These are phyloP conservation scores for Stylophora pistillata DNA, from an alignment of 64 coral and sea anemone species.

Conservation along the genomic window DNA sequence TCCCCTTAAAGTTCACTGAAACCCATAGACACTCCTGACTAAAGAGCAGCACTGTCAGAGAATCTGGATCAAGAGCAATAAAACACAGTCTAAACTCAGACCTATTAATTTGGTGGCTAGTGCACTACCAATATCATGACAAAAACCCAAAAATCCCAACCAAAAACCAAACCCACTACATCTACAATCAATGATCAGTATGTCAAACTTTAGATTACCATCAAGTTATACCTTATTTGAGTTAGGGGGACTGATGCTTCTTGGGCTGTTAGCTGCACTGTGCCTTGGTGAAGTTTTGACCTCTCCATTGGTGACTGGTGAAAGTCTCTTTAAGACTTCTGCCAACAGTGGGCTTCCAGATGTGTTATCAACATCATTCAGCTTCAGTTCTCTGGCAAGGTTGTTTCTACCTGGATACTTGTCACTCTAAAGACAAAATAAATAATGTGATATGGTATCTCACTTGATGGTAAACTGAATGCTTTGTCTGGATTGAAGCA, in stretches of 20 bases:
- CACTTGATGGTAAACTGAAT: neutral
- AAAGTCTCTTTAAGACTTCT: constrained; percentile 67
- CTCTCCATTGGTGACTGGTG: constrained; percentile 22
- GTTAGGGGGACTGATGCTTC: constrained; percentile 60
- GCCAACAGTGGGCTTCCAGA: constrained; percentile 61
- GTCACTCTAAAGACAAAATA: constrained; percentile 60
- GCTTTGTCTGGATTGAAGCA: too few relatives aligned
- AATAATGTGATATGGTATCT: too few relatives aligned
- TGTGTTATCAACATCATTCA: constrained; percentile 49
- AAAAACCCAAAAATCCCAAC: too few relatives aligned
- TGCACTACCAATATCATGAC: too few relatives aligned
- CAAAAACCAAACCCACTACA: too few relatives aligned
- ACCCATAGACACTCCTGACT: too few relatives aligned
- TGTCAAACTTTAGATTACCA: neutral
- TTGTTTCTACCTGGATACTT: constrained; percentile 87
- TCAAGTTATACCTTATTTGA: constrained; percentile 22
- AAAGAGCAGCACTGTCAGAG: too few relatives aligned
- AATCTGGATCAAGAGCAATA: too few relatives aligned
- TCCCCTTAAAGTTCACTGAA: too few relatives aligned
- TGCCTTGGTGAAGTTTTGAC: constrained; percentile 44
- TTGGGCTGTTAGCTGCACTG: constrained; percentile 58
- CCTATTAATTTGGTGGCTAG: too few relatives aligned
- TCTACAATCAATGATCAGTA: too few relatives aligned
- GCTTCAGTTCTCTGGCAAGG: constrained; percentile 64
- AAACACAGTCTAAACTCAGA: too few relatives aligned